These are phyloP conservation scores for Crotalus adamanteus DNA, from an alignment of 2,797 vertebrate species.

Conservation along the genomic window DNA sequence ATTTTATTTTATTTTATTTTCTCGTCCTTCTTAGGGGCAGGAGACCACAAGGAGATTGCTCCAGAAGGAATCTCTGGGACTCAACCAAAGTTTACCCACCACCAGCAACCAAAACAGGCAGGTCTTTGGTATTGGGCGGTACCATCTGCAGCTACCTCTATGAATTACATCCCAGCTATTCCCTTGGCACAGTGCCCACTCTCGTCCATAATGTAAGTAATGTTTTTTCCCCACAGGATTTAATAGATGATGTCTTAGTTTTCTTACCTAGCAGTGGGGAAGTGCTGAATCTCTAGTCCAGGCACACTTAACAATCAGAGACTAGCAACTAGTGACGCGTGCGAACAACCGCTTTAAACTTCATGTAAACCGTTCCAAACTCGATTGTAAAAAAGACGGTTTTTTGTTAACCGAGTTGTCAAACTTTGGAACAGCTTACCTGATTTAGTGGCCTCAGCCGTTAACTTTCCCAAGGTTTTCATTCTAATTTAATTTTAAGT, in stretches of 20 bases:
- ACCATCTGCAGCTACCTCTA: conserved; percentile 28
- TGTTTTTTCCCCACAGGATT: neutral
- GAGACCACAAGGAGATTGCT: accelerated
- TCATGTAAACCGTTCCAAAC: too few relatives aligned
- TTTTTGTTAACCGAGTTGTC: too few relatives aligned
- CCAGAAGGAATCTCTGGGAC: neutral
- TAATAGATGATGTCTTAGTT: neutral
- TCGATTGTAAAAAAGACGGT: too few relatives aligned
- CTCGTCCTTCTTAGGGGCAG: neutral
- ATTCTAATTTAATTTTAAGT: too few relatives aligned
- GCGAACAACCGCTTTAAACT: too few relatives aligned
- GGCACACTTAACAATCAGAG: too few relatives aligned
- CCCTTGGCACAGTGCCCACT: conserved; percentile 68
- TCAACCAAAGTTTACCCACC: neutral
- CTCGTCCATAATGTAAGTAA: conserved; percentile 74
- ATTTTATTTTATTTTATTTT: neutral
- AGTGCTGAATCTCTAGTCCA: too few relatives aligned
- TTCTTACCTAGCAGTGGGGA: neutral
- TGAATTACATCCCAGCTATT: conserved; percentile 65
- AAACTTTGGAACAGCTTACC: too few relatives aligned
- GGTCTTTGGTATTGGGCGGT: conserved; percentile 63
- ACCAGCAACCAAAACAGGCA: neutral
- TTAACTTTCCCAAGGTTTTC: too few relatives aligned
- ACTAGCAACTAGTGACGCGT: too few relatives aligned
- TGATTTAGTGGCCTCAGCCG: too few relatives aligned